Conservation (phyloP, 2,797 vertebrate genomes). For the Nasua narica region DNA sequence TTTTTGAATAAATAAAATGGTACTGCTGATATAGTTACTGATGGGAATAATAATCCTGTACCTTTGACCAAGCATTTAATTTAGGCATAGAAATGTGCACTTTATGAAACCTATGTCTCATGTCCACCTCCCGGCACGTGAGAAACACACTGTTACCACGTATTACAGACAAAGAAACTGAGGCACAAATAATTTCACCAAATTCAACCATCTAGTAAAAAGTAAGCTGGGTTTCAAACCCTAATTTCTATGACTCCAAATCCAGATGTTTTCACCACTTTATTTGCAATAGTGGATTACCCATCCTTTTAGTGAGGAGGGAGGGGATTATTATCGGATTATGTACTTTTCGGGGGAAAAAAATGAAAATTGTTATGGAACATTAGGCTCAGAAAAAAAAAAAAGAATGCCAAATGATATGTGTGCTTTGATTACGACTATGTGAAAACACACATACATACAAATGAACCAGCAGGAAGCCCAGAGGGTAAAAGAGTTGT, state of each 20-base stretch:
- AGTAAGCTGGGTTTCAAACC: neutral
- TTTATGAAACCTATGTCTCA: neutral
- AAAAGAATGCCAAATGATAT: slow-evolving; percentile 30
- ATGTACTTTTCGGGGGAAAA: neutral
- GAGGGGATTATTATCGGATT: neutral
- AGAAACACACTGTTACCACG: neutral
- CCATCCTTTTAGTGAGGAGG: neutral
- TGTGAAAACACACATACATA: neutral
- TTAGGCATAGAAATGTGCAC: neutral
- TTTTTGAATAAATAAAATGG: neutral
- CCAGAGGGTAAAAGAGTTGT: neutral
- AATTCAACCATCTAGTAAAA: neutral
- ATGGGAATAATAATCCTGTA: neutral
- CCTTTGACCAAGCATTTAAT: neutral
- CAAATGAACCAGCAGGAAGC: slow-evolving; percentile 1
- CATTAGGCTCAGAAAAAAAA: slow-evolving; percentile 8
- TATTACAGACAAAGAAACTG: neutral
- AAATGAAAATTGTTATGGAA: slow-evolving; percentile 15
- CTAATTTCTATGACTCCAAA: neutral
- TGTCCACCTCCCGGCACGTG: neutral
- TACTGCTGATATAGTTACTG: neutral
- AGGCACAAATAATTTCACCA: neutral
- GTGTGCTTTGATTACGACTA: slow-evolving; percentile 9
- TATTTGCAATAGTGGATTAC: neutral
- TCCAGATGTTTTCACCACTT: neutral